These are phyloP conservation scores for Grus americana DNA, from an alignment of 2,113 vertebrate species.

Conservation along the genomic window DNA sequence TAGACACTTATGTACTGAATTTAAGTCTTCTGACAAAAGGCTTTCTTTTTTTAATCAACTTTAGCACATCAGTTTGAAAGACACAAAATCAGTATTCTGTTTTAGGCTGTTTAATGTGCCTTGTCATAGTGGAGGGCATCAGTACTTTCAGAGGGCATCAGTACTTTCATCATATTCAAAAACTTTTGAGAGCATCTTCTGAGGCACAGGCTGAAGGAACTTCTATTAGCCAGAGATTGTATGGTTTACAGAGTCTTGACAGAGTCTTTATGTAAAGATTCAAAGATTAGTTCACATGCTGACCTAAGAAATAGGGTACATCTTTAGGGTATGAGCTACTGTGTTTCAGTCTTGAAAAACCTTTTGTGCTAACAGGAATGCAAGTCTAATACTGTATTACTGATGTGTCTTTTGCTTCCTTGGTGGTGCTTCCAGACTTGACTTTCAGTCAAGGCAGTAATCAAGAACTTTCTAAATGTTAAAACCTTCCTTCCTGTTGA, in stretches of 20 bases:
- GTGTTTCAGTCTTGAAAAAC: background rate
- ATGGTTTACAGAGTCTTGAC: background rate
- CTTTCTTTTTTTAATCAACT: background rate
- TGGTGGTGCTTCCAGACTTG: background rate
- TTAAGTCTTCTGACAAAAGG: background rate
- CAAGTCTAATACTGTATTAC: background rate
- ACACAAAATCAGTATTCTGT: background rate
- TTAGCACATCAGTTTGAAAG: background rate
- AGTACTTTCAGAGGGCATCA: background rate
- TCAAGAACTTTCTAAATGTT: background rate
- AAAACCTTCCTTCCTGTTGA: background rate
- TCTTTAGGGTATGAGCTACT: background rate
- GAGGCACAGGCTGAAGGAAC: background rate
- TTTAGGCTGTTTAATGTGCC: background rate
- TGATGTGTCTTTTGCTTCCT: background rate
- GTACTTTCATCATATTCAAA: background rate
- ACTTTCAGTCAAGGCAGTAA: background rate
- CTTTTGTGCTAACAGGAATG: background rate
- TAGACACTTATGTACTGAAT: background rate
- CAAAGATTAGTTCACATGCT: background rate
- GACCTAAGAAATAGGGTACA: background rate
- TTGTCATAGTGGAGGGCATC: background rate
- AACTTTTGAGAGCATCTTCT: background rate
- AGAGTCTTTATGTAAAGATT: background rate
- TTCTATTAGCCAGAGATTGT: rapidly evolving